A percentile compares a stretch with the other conserved stretches of the same genome.
These are phyloP conservation scores for Stenurella melanura DNA, from an alignment of 2,888 invertebrate species.

Conservation along the genomic window DNA sequence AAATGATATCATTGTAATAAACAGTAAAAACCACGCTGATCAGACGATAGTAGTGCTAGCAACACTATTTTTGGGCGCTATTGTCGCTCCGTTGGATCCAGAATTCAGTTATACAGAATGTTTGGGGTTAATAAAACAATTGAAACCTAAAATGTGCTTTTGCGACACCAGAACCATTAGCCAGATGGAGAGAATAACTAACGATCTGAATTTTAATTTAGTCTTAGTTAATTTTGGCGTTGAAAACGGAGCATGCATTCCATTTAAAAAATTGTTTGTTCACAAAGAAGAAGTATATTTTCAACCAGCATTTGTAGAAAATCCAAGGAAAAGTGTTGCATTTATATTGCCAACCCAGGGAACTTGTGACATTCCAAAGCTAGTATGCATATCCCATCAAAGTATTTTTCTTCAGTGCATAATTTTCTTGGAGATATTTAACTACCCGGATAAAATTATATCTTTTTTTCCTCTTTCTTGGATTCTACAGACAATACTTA, in stretches of 20 bases:
- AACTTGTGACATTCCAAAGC: conserved; percentile 60
- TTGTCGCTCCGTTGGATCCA: conserved; percentile 66
- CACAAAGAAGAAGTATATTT: conserved; percentile 58
- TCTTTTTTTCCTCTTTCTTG: conserved; percentile 66
- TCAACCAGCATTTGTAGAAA: conserved; percentile 56
- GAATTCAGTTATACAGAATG: conserved; percentile 61
- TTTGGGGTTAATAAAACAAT: conserved; percentile 54
- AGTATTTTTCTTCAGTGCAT: conserved; percentile 60
- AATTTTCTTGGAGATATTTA: conserved; percentile 57
- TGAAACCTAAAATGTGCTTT: conserved; percentile 68
- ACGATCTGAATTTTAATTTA: conserved; percentile 34
- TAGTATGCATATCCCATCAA: conserved; percentile 67
- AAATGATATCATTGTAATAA: conserved; percentile 65
- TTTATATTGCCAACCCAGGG: conserved; percentile 67
- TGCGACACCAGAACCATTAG: conserved; percentile 64
- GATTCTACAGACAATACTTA: conserved; percentile 62
- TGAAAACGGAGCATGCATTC: conserved; percentile 52
- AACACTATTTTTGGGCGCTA: conserved; percentile 64
- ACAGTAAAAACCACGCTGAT: conserved; percentile 64
- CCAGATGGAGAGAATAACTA: conserved; percentile 60
- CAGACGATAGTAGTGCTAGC: conserved; percentile 67
- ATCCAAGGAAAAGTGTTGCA: conserved; percentile 62
- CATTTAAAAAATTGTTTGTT: conserved; percentile 49
- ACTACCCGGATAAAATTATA: conserved; percentile 60
- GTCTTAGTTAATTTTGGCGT: conserved; percentile 55